Base-by-base conservation (phyloP, 2,888 invertebrate species). In the Euclidia mi region DNA sequence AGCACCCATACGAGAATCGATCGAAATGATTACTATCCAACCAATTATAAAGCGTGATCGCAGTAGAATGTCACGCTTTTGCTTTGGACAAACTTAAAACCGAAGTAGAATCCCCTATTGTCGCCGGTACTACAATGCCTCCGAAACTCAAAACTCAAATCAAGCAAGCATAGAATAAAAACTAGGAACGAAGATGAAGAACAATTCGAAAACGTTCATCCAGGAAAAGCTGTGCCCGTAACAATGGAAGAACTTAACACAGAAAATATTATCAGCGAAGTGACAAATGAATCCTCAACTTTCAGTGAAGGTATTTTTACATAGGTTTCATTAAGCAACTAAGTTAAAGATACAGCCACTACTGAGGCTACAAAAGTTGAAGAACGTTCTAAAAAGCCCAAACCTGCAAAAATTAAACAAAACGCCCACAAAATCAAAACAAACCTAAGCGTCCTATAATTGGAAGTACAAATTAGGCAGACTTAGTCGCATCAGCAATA, bases 301-400 rank as follows among this genome's bases (percentile, higher is more conserved):
- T 95, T 95, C 17, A 95, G 95, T 48, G 96, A 96, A 79, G 97
- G 97, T 0, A 94, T 97, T 59, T 97, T 97, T 0, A 97, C 97
- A 0, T 97, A 97, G 97, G 96, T 97, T 58, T 90, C 97, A 12
- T 83, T 97, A 12, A 97, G 96, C 64, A 93, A 88, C 60, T 90
- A 94, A 0, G 68, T 85, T 1, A 89, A 82, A 66, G 87, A 88
- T 43, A 90, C 83, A 48, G 60, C 78, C 28, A 84, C 91, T n/a
- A 94, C 92, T 0, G 94, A 93, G 64, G 81, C 93, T 2, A 89
- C 90, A 4, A 89, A 92, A 81, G 55, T 78, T 25, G 87, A 92
- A 20, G 90, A 89, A 43, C 73, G 67, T 14, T 74, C 72, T 14
- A 92, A 92, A 63, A 90, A 95, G 78, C 78, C 82, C 34, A 89